Evolutionary conservation across 2,888 invertebrate genomes (phyloP), one percentile per base, ranked within the genome.

Genomic region (Caenorhabditis uteleia): DNA sequence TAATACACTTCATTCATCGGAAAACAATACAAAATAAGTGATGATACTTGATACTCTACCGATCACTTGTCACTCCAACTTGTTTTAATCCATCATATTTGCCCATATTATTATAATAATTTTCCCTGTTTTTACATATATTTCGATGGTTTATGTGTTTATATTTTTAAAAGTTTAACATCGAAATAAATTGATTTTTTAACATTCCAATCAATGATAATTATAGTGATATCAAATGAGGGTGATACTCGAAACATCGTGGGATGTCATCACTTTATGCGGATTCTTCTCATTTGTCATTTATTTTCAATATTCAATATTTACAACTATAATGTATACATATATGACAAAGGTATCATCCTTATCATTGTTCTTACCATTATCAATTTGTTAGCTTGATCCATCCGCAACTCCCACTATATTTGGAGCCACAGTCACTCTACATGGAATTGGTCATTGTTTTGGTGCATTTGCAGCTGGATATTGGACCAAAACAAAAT

Each of bases 291-390:
- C 60, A 7, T 21, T 49, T 18, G 55, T 55, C 29, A 34, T 55
- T 45, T 55, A 55, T 36, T 55, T 55, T 42, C 60, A 60, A 29
- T 49, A 49, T 25, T 49, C 60, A 27, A 60, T 60, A 6, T 60
- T 60, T 36, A 55, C 55, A 3, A 55, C 60, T 10, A 55, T 55
- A 10, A 60, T 60, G 60, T 60, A 60, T 31, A 54, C 55, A 14
- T 60, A 60, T 34, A 60, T 60, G 60, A 60, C 45, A 2, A 60
- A 60, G 45, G 60, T 60, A 16, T 16, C 18, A 12, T 33, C 12
- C 14, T 20, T 47, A 14, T 48, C 39, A 8, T 18, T 16, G 8
- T 18, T 8, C 14, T 31, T 33, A 23, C 8, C n/a, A n/a, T 18
- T 36, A 12, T 27, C 29, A 44, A 18, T 29, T 39, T 48, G 31